Percentiles rank a stretch among this genome's conserved stretches.
phyloP scores from a whole-genome alignment of 30 jellyfish, hydroid and myxozoan species.

The Aurelia coerulea region DNA sequence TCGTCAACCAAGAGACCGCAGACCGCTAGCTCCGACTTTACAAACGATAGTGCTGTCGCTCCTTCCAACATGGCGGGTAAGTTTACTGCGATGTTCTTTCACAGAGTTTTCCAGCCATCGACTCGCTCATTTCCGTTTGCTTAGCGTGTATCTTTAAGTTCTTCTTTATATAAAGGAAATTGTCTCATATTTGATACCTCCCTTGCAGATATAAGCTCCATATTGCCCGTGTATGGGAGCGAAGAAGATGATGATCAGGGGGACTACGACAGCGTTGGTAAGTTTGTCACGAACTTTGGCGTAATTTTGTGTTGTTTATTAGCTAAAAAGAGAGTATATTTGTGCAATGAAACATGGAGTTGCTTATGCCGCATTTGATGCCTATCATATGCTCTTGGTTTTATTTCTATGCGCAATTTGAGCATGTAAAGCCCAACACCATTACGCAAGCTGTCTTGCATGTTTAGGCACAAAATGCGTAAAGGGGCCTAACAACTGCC shows the following conservation, averaged over 20 bases:
- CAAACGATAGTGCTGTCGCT: conserved; percentile 19
- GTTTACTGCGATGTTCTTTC: conserved; percentile 7
- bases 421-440: too few species aligned
- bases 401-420: too few species aligned
- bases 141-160: not conserved
- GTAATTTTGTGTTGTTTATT: not conserved
- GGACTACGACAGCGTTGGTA: conserved; percentile 72
- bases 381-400: too few species aligned
- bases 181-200: not conserved
- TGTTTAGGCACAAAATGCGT: too few species aligned
- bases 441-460: too few species aligned
- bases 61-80: conserved; percentile 80
- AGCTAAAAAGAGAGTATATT: not conserved
- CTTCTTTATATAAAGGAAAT: not conserved
- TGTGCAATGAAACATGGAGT: not conserved
- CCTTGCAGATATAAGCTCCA: conserved; percentile 75
- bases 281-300: conserved; percentile 1
- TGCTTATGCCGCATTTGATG: not conserved
- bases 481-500: too few species aligned
- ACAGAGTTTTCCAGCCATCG: conserved; percentile 3
- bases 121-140: not conserved
- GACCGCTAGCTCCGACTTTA: conserved; percentile 46
- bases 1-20: conserved; percentile 38
- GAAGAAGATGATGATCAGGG: conserved; percentile 87
- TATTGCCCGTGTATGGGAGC: conserved; percentile 75